A percentile compares a stretch with the other conserved stretches of the same genome.
These are phyloP conservation scores for Nestor notabilis DNA, from an alignment of 2,113 vertebrate genomes.

Conservation along the genomic window DNA sequence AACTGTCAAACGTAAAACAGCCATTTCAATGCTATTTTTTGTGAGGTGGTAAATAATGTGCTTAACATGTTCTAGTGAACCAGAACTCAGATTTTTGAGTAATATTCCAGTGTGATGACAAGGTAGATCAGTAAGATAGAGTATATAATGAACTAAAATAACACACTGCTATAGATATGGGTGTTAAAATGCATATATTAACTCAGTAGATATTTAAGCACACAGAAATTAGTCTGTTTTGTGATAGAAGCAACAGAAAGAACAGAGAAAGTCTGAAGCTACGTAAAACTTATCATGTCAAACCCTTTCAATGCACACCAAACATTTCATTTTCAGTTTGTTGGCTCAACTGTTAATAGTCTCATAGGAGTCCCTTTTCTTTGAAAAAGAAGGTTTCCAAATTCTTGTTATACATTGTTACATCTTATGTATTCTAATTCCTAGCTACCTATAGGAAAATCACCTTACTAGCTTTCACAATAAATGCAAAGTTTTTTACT, in stretches of 20 bases:
- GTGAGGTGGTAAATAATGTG: not conserved
- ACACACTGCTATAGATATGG: not conserved
- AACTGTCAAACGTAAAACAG: not conserved
- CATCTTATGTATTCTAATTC: not conserved
- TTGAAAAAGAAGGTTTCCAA: not conserved
- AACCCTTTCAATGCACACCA: not conserved
- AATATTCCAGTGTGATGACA: not conserved
- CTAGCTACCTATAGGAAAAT: not conserved
- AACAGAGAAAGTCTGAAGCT: not conserved
- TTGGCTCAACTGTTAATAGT: not conserved
- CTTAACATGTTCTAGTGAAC: not conserved
- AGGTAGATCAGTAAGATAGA: not conserved
- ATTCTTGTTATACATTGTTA: not conserved
- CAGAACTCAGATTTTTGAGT: not conserved
- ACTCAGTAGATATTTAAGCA: not conserved
- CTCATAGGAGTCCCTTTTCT: not conserved
- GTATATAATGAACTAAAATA: not conserved
- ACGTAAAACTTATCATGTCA: not conserved
- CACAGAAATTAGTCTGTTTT: not conserved
- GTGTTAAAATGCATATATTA: not conserved
- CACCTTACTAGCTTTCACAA: slow-evolving; percentile 22
- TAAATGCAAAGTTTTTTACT: slow-evolving; percentile 12
- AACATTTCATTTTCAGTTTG: not conserved
- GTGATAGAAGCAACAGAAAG: not conserved
- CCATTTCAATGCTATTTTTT: not conserved